Percentiles rank a stretch among this genome's conserved stretches.
Conservation (phyloP, 2,113 vertebrate genomes). For the Heterotis niloticus region DNA sequence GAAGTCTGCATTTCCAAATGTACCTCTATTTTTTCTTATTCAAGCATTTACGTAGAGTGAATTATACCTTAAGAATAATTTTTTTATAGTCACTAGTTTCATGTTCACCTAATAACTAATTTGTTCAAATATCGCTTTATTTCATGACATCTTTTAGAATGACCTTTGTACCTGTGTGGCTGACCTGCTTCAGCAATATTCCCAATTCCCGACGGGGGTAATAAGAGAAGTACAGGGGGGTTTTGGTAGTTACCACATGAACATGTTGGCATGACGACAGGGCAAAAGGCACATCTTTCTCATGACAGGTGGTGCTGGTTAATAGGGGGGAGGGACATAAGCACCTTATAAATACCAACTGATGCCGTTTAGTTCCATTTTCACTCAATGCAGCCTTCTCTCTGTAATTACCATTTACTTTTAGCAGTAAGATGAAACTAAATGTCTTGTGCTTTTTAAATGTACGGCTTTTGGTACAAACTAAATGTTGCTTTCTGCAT, state of each 20-base stretch:
- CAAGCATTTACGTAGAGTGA: too few relatives aligned
- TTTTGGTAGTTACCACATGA: constrained; percentile 17
- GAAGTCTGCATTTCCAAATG: too few relatives aligned
- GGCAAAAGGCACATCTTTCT: constrained; percentile 13
- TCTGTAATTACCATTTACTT: too few relatives aligned
- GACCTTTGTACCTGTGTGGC: background rate
- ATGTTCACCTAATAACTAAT: background rate
- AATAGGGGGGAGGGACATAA: background rate
- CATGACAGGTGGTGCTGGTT: background rate
- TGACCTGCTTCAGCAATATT: background rate
- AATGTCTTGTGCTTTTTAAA: background rate
- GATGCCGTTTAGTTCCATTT: background rate
- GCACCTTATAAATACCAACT: constrained; percentile 23
- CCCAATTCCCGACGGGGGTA: background rate
- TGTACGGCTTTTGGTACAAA: background rate
- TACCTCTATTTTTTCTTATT: too few relatives aligned
- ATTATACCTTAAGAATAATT: too few relatives aligned
- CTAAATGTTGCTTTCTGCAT: background rate
- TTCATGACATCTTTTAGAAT: background rate
- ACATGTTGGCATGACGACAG: constrained; percentile 24
- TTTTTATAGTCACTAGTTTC: too few relatives aligned
- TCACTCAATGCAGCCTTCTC: background rate
- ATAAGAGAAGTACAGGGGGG: constrained; percentile 26
- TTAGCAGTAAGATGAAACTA: too few relatives aligned
- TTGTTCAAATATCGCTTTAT: background rate